Conservation (phyloP, 2,797 vertebrate species). For the Ciconia nigra region DNA sequence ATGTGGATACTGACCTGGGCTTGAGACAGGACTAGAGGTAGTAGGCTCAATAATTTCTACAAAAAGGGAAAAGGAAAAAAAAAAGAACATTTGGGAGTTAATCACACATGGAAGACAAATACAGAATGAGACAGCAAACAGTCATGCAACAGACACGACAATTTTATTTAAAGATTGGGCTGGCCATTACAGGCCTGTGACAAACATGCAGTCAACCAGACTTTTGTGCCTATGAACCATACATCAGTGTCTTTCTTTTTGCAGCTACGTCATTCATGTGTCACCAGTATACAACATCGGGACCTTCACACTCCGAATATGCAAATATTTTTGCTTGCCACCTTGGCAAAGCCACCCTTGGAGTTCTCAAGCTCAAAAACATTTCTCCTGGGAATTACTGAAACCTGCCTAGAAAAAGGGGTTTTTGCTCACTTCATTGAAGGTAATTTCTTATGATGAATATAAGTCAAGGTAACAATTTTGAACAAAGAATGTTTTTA, state of each 20-base stretch:
- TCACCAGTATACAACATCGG: background rate
- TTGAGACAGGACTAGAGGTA: conserved; percentile 97
- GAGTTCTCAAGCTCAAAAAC: background rate
- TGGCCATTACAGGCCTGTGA: background rate
- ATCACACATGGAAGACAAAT: conserved; percentile 93
- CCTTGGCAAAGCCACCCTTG: background rate
- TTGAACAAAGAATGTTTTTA: background rate
- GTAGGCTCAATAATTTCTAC: conserved; percentile 98
- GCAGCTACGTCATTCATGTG: background rate
- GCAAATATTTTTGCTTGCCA: background rate
- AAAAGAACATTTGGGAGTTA: conserved; percentile 96
- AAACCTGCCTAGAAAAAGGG: background rate
- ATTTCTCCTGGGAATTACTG: background rate
- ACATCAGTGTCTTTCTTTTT: background rate
- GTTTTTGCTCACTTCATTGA: background rate
- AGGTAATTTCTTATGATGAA: background rate
- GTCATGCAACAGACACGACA: conserved; percentile 71
- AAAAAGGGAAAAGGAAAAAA: conserved; percentile 84
- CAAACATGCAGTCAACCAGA: background rate
- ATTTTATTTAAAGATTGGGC: background rate
- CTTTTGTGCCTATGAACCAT: background rate
- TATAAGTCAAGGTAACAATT: background rate
- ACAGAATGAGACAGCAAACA: conserved; percentile 80
- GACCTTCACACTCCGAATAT: background rate
- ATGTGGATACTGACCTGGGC: conserved; percentile 99